Percentiles rank a stretch among this genome's conserved stretches.
phyloP scores from a whole-genome alignment of 2,113 vertebrate species.

The Excalfactoria chinensis region DNA sequence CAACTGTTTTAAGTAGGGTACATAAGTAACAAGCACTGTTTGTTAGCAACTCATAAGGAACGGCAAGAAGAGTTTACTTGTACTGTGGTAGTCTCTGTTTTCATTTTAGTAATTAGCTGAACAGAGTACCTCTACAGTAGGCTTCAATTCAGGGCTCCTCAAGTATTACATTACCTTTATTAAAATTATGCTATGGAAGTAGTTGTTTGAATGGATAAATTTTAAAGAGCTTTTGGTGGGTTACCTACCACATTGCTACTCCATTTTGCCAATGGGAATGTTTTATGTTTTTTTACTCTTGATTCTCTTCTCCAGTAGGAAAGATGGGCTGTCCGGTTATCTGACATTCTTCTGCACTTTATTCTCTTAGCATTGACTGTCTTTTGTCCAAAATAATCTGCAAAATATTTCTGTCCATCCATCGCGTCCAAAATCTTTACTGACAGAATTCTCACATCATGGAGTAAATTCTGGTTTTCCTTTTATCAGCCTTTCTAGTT shows the following conservation, averaged over 20 bases:
- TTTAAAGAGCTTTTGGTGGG: neutral
- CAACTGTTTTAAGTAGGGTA: conserved; percentile 24
- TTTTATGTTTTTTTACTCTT: neutral
- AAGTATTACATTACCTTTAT: neutral
- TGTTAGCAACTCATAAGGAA: neutral
- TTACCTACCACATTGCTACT: neutral
- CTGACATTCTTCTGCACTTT: neutral
- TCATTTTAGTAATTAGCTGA: neutral
- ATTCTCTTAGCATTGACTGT: neutral
- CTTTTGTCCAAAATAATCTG: neutral
- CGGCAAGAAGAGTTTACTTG: neutral
- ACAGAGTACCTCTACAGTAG: neutral
- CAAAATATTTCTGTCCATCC: neutral
- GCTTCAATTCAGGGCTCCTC: neutral
- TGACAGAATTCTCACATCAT: neutral
- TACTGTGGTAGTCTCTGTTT: neutral
- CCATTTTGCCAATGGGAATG: neutral
- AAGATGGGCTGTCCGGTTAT: neutral
- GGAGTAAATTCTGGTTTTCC: neutral
- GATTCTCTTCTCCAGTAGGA: neutral
- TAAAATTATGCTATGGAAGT: neutral
- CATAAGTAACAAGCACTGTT: neutral
- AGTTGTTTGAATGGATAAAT: neutral
- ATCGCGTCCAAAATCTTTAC: neutral
- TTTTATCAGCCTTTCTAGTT: neutral